Evolutionary conservation across 2,888 invertebrate genomes (phyloP).

Genomic region (Dryadula phaetusa): DNA sequence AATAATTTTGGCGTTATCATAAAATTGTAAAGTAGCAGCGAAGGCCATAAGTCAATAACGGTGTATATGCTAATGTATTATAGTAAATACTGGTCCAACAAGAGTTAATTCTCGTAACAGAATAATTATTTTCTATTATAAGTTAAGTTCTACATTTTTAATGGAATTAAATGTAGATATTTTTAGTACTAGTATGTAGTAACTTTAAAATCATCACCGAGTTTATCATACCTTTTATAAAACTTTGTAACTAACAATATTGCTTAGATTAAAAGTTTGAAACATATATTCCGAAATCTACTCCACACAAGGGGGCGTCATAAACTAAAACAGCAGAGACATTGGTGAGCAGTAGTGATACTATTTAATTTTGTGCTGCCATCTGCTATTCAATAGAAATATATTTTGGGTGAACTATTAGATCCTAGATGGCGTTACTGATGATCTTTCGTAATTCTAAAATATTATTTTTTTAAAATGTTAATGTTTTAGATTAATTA

Average conservation of each 20-base stretch:
- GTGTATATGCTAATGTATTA: too few species aligned
- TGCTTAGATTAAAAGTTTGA: too few species aligned
- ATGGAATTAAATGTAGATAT: too few species aligned
- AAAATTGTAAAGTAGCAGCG: too few species aligned
- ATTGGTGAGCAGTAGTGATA: not conserved
- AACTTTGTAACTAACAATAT: too few species aligned
- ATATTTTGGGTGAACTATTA: not conserved
- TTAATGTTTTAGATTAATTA: not conserved
- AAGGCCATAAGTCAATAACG: too few species aligned
- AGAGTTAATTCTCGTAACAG: not conserved
- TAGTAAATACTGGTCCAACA: not conserved
- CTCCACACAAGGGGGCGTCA: constrained; percentile 56
- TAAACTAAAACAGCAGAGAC: constrained; percentile 11
- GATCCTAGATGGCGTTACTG: constrained; percentile 11
- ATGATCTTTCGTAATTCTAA: not conserved
- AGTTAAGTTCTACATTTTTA: not conserved
- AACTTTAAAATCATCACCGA: too few species aligned
- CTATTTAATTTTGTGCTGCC: not conserved
- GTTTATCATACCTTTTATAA: too few species aligned
- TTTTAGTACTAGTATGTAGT: too few species aligned
- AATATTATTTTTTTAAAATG: not conserved
- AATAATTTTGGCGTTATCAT: not conserved
- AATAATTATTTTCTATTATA: not conserved
- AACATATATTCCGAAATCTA: constrained; percentile 47
- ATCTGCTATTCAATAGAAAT: constrained; percentile 10